A percentile compares a stretch with the other conserved stretches of the same genome.
Evolutionary conservation across 1,140 invertebrate species (phyloP).

Genomic region (Bombus sylvicola): DNA sequence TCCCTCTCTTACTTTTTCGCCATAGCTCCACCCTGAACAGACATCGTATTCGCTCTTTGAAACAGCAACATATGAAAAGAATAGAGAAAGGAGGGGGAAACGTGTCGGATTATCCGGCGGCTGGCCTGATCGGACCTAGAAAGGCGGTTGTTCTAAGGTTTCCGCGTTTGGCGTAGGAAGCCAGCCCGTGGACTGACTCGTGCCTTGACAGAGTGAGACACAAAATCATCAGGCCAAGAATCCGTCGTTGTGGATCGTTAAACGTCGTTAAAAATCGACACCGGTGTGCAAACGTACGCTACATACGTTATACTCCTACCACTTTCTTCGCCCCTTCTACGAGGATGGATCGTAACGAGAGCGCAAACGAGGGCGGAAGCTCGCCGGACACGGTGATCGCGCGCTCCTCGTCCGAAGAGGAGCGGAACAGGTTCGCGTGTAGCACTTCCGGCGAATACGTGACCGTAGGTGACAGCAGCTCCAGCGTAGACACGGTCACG

Average conservation of each 20-base stretch:
- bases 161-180: conserved; percentile 69
- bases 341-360: conserved; percentile 73
- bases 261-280: not conserved
- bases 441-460: conserved; percentile 67
- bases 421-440: conserved; percentile 57
- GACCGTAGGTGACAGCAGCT: conserved; percentile 72
- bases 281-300: not conserved
- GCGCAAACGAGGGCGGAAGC: conserved; percentile 71
- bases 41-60: not conserved
- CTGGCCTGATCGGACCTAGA: conserved; percentile 54
- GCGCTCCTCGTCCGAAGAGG: conserved; percentile 73
- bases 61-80: not conserved
- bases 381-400: conserved; percentile 74
- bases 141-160: conserved; percentile 68
- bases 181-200: conserved; percentile 59
- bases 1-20: not conserved
- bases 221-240: not conserved
- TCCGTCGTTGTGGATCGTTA: not conserved
- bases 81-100: not conserved
- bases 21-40: not conserved
- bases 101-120: conserved; percentile 65
- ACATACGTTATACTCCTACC: not conserved
- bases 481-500: conserved; percentile 74
- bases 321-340: not conserved
- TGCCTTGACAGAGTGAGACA: conserved; percentile 32